phyloP scores from a whole-genome alignment of 2,113 vertebrate species.

The Cyprinodon tularosa region DNA sequence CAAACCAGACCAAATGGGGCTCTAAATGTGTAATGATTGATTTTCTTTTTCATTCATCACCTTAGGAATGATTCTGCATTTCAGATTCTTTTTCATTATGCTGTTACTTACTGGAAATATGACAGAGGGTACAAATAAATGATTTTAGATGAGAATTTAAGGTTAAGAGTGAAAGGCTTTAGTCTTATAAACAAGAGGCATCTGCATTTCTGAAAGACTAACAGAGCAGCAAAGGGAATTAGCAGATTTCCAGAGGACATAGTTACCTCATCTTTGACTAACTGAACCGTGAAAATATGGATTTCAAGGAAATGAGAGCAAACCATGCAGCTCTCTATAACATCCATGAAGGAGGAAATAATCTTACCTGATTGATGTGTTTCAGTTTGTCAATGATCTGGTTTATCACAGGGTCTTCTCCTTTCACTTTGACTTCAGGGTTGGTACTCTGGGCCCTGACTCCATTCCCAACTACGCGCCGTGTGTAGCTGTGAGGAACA shows the following conservation, averaged over 20 bases:
- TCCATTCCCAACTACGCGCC: constrained; percentile 86
- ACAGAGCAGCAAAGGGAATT: constrained; percentile 26
- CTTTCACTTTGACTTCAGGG: constrained; percentile 90
- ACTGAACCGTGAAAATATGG: constrained; percentile 9
- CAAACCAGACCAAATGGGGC: constrained; percentile 66
- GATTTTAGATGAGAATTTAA: constrained; percentile 40
- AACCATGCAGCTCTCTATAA: constrained; percentile 5
- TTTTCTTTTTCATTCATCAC: constrained; percentile 35
- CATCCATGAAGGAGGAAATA: not conserved
- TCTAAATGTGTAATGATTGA: constrained; percentile 73
- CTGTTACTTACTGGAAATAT: constrained; percentile 45
- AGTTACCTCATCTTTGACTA: constrained; percentile 6
- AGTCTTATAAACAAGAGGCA: constrained; percentile 22
- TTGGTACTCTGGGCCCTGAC: constrained; percentile 87
- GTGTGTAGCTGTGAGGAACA: constrained; percentile 83
- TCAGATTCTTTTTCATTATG: constrained; percentile 52
- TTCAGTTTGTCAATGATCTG: constrained; percentile 93
- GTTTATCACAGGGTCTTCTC: constrained; percentile 84
- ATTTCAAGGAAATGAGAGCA: constrained; percentile 11
- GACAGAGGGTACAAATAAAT: constrained; percentile 43
- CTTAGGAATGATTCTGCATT: constrained; percentile 48
- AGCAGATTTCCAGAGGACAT: constrained; percentile 24
- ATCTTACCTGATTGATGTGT: constrained; percentile 89
- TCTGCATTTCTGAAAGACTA: constrained; percentile 19
- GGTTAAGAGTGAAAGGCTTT: not conserved